Conservation (phyloP, 2,888 invertebrate genomes). For the Lochmaea crataegi region DNA sequence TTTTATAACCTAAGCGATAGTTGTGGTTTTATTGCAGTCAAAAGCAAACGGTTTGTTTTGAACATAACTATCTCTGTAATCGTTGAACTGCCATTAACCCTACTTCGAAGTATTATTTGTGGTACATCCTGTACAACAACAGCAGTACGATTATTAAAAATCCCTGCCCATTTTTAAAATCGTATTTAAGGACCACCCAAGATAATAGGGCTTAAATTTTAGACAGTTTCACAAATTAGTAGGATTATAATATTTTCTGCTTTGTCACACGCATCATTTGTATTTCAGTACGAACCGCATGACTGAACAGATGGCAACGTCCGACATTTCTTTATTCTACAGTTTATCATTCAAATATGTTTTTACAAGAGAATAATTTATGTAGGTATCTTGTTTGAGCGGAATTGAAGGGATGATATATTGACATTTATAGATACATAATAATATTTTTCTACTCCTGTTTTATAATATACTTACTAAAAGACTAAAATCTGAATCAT, state of each 20-base stretch:
- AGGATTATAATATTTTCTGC: neutral
- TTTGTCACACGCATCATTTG: neutral
- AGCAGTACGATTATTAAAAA: too few species aligned
- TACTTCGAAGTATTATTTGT: too few species aligned
- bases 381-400: neutral
- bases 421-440: too few species aligned
- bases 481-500: too few species aligned
- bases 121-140: too few species aligned
- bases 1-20: too few species aligned
- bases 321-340: neutral
- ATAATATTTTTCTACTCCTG: too few species aligned
- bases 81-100: too few species aligned
- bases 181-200: neutral
- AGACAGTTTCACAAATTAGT: neutral
- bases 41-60: too few species aligned
- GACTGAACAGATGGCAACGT: neutral
- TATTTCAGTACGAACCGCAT: neutral
- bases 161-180: neutral
- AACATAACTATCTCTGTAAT: too few species aligned
- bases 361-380: neutral
- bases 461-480: too few species aligned
- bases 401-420: neutral
- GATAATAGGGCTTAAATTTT: neutral
- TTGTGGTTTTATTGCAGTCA: too few species aligned
- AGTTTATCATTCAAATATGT: neutral